Evolutionary conservation across 2,797 vertebrate genomes (phyloP).

Genomic region (Hyperoplus lanceolatus): DNA sequence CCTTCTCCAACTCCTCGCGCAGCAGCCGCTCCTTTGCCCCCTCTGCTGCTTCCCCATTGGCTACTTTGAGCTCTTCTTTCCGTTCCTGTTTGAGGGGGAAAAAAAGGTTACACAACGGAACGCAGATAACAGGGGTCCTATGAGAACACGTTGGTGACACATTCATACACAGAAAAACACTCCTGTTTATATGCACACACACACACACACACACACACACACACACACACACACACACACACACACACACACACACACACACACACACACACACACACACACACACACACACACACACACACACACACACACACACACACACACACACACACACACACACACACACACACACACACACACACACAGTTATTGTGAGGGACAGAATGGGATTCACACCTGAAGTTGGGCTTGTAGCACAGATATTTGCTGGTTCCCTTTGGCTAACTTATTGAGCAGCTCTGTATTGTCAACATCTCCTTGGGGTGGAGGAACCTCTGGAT

Average conservation of each 20-base stretch:
- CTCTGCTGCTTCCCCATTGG: slow-evolving; percentile 76
- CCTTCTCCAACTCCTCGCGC: slow-evolving; percentile 75
- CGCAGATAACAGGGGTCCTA: slow-evolving; percentile 16
- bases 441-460: slow-evolving; percentile 87
- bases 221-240: slow-evolving; percentile 19
- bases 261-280: slow-evolving; percentile 23
- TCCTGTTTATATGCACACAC: slow-evolving; percentile 1
- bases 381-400: slow-evolving; percentile 85
- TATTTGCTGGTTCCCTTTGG: slow-evolving; percentile 89
- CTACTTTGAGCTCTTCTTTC: slow-evolving; percentile 88
- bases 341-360: background rate
- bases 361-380: slow-evolving; percentile 29
- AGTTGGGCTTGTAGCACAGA: slow-evolving; percentile 89
- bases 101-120: slow-evolving; percentile 21
- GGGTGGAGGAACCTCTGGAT: slow-evolving; percentile 60
- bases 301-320: slow-evolving; percentile 3
- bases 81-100: slow-evolving; percentile 82
- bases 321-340: slow-evolving; percentile 27
- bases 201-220: background rate
- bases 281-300: slow-evolving; percentile 6
- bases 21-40: slow-evolving; percentile 76
- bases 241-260: slow-evolving; percentile 9
- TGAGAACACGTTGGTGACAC: slow-evolving; percentile 43
- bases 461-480: slow-evolving; percentile 65
- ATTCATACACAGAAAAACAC: slow-evolving; percentile 27